Evolutionary conservation across 2,888 invertebrate species (phyloP), one percentile per base, ranked within the genome.

Genomic region (Ptilodon capucinus): DNA sequence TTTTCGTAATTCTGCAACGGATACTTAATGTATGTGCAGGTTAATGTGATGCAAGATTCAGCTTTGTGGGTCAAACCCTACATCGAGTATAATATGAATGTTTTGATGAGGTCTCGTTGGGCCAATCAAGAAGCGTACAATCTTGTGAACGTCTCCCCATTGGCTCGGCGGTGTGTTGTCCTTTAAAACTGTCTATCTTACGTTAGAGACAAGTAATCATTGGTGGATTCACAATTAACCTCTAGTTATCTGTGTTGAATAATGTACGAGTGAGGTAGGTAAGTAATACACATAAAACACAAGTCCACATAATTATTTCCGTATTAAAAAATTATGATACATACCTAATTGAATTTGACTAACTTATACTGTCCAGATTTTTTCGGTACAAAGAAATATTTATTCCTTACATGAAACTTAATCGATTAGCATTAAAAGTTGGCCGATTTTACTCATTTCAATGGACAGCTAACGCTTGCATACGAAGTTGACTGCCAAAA

Each of bases 141-240:
- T 45, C 48, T 52, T 43, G 46, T 35, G 43, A 48, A 47, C 14
- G 44, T 32, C 40, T 38, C 51, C 42, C 42, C 40, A 65, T 65
- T 65, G 65, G 65, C 43, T 48, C 48, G 35, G 44, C 42, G 34
- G 28, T 18, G 8, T 36, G 39, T 51, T 68, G 68, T 68, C 68
- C 64, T 65, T 65, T 68, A 48, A 47, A 57, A 54, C 35, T 61
- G 40, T 54, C 53, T 50, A 57, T 61, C 43, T 51, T 50, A 40
- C 48, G 59, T 64, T 68, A 68, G 54, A 64, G 42, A 54, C 44
- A 51, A 45, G 59, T 65, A 53, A 65, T 68, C 59, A 65, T 65
- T 65, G 65, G 65, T 59, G 56, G 59, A 57, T 52, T 49, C 34
- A 49, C 65, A 67, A 68, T 67, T 65, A 61, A 64, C 43, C 40